phyloP scores from a whole-genome alignment of 2,113 vertebrate species.

The Chamaea fasciata region DNA sequence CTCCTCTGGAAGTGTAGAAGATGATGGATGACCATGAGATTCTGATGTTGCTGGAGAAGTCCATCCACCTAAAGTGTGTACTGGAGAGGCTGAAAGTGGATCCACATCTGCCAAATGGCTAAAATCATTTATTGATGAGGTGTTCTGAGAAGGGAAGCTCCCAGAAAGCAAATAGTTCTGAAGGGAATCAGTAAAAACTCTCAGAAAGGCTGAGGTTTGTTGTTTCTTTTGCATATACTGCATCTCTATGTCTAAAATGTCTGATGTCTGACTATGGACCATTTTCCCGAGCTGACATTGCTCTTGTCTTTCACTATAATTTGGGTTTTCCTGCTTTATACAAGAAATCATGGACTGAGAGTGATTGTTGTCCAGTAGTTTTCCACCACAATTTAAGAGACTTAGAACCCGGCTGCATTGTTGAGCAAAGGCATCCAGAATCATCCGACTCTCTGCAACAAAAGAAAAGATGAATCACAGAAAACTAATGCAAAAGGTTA shows the following conservation, averaged over 20 bases:
- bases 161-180: slow-evolving; percentile 94
- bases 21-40: slow-evolving; percentile 95
- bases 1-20: slow-evolving; percentile 92
- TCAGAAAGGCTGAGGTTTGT: slow-evolving; percentile 91
- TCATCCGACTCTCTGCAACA: slow-evolving; percentile 90
- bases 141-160: slow-evolving; percentile 74
- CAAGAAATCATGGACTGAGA: slow-evolving; percentile 81
- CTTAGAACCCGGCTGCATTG: slow-evolving; percentile 97
- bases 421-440: slow-evolving; percentile 96
- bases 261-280: slow-evolving; percentile 81
- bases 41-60: slow-evolving; percentile 93
- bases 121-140: slow-evolving; percentile 78
- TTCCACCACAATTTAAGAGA: slow-evolving; percentile 92
- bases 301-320: slow-evolving; percentile 74
- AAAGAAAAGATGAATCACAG: slow-evolving; percentile 58
- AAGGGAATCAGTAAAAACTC: slow-evolving; percentile 95
- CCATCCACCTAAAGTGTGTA: slow-evolving; percentile 90
- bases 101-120: slow-evolving; percentile 81
- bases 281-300: slow-evolving; percentile 79
- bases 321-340: slow-evolving; percentile 87
- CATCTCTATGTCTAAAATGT: slow-evolving; percentile 82
- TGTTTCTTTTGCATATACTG: slow-evolving; percentile 90
- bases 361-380: slow-evolving; percentile 84
- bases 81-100: slow-evolving; percentile 81
- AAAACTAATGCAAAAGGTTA: not conserved